Evolutionary conservation across 2,113 vertebrate species (phyloP), one percentile per base, ranked within the genome.

Genomic region (Catharus bicknelli): DNA sequence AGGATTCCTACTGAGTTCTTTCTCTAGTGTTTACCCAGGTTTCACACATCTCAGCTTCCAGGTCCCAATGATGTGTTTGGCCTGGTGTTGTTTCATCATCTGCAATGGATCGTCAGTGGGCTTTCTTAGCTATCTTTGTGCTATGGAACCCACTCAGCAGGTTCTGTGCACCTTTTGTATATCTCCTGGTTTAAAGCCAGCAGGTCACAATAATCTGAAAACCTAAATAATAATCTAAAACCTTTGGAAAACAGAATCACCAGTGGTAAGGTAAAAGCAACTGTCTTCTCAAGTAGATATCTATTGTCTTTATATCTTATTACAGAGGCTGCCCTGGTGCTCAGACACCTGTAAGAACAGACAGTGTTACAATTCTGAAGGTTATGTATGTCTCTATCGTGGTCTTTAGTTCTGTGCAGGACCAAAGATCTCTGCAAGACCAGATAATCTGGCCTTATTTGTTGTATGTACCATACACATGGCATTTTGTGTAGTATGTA

Each of bases 381-480:
- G 76, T 32, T 4, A 13, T 74, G 9, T 90, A 21, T 92, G 32
- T 48, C 20, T 88, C 27, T 34, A 40, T 19, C 18, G 21, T 57
- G 29, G 36, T 82, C 54, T 47, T 62, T 58, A 42, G 34, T 72
- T 68, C 66, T 91, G 20, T 82, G 40, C 57, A 62, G 54, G 75
- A 22, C 40, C 29, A 53, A 82, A 36, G 74, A 62, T 45, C 23
- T 92, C 66, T 84, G 48, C 53, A 88, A 75, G 61, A 74, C 82
- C 40, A 63, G 67, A 43, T 36, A 43, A 86, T 66, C 58, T 90
- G 79, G 84, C 69, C 84, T 85, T 91, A 13, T 66, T 78, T 83
- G 45, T 76, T 96, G 86, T 88, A 76, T 72, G 74, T 84, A 69
- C 78, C 58, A 79, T 84, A 95, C 76, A 53, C 57, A 17, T 13